Evolutionary conservation across 1,140 invertebrate species (phyloP), one percentile per base, ranked within the genome.

Genomic region (Glossosoma conforme): DNA sequence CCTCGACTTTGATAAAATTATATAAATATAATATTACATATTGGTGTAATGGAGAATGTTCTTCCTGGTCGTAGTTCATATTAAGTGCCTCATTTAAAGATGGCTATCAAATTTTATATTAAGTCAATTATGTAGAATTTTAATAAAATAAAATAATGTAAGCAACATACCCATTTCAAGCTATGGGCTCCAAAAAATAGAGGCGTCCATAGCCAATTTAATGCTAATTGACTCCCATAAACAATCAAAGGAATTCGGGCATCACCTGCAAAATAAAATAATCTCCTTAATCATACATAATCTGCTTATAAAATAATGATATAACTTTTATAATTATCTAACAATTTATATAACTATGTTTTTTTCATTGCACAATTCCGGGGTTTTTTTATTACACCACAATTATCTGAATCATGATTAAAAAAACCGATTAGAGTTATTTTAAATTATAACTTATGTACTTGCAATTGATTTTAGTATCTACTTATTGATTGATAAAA

Each of bases 191-290:
- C 82, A 68, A 93, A 93, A 69, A 93, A 93, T 11, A 93, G 79
- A 6, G 88, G 88, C 2, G 86, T 81, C 89, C 89, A 93, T 1
- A 82, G 76, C 86, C 86, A 92, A 65, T 93, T 93, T 0, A 93
- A 67, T 0, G 81, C 76, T 33, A 93, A 68, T 63, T 91, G 89
- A 1, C 77, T 66, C 2, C 81, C 86, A 58, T 90, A 93, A 15
- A 87, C 62, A 0, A 81, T 70, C 11, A 93, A 62, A 1, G 90
- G 86, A 3, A 85, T 17, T 19, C 69, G 70, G 3, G 80, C 82
- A 49, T 62, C 44, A 8, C 70, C 71, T 70, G 38, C 5, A 60
- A 42, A 6, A 28, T 8, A 28, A 28, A 8, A 28, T 8, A 28
- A 28, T 8, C 6, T 8, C 24, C 24, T 8, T 28, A 28, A 8